phyloP scores from a whole-genome alignment of 2,113 vertebrate genomes.

The Seriola dumerili region DNA sequence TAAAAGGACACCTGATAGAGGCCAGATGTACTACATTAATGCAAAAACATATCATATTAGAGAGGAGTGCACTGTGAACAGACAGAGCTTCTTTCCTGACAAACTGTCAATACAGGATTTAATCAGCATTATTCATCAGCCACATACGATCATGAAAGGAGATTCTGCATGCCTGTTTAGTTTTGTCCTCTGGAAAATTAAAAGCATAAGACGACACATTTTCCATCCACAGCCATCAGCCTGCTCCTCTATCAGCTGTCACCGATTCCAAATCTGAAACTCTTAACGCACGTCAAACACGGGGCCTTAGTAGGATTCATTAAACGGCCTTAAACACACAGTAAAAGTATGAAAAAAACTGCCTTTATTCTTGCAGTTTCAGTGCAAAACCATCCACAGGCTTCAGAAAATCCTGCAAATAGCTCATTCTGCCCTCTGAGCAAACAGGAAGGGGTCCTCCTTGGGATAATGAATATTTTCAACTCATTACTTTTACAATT shows the following conservation, averaged over 20 bases:
- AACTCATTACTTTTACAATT: background rate
- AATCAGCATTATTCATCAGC: background rate
- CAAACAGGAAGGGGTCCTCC: background rate
- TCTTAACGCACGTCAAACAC: too few species aligned
- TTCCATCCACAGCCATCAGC: background rate
- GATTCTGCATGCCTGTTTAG: background rate
- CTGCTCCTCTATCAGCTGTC: background rate
- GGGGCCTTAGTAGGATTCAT: too few species aligned
- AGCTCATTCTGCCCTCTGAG: background rate
- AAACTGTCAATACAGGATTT: background rate
- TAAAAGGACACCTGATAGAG: too few species aligned
- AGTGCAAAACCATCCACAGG: background rate
- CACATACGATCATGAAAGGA: background rate
- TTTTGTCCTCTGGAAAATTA: background rate
- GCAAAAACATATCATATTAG: background rate
- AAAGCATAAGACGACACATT: background rate
- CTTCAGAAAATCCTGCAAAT: background rate
- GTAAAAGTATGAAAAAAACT: background rate
- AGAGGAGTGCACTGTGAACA: background rate
- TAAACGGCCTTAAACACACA: background rate
- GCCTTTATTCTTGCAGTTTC: background rate
- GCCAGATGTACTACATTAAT: background rate
- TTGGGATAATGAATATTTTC: background rate
- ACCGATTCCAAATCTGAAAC: background rate
- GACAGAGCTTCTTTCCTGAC: background rate